phyloP scores from a whole-genome alignment of 2,888 invertebrate genomes.

The Callyntrura sp. region DNA sequence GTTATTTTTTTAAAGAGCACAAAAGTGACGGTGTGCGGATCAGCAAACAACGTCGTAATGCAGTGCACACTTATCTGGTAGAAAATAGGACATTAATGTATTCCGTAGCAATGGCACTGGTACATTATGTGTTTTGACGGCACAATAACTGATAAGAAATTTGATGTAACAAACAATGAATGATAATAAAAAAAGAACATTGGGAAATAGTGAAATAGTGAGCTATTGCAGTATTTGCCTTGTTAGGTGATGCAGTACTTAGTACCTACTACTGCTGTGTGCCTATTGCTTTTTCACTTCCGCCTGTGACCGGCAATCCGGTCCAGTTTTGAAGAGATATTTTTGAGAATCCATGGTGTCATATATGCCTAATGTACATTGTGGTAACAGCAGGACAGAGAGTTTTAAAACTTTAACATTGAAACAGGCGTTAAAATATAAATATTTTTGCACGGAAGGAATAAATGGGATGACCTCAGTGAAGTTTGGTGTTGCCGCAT shows the following conservation, averaged over 20 bases:
- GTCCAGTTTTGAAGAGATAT: too few relatives aligned
- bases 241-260: background rate
- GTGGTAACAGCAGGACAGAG: too few relatives aligned
- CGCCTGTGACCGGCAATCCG: too few relatives aligned
- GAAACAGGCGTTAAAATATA: too few relatives aligned
- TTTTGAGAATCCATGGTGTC: too few relatives aligned
- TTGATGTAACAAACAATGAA: background rate
- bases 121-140: slow-evolving; percentile 27
- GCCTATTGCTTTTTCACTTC: background rate
- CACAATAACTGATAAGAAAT: slow-evolving; percentile 42
- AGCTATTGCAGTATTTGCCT: background rate
- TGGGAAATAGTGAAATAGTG: background rate
- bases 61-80: slow-evolving; percentile 56
- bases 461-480: too few relatives aligned
- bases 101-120: background rate
- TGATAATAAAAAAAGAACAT: slow-evolving; percentile 17
- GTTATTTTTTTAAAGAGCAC: background rate
- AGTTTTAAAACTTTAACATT: too few relatives aligned
- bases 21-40: slow-evolving; percentile 19
- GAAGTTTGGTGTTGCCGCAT: too few relatives aligned
- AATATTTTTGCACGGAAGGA: too few relatives aligned
- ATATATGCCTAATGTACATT: too few relatives aligned
- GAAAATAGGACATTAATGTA: slow-evolving; percentile 26
- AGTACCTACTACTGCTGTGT: background rate
- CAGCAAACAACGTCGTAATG: slow-evolving; percentile 12